Conservation (phyloP, 1,140 invertebrate genomes). For the Pseudomyrmex pallidus region DNA sequence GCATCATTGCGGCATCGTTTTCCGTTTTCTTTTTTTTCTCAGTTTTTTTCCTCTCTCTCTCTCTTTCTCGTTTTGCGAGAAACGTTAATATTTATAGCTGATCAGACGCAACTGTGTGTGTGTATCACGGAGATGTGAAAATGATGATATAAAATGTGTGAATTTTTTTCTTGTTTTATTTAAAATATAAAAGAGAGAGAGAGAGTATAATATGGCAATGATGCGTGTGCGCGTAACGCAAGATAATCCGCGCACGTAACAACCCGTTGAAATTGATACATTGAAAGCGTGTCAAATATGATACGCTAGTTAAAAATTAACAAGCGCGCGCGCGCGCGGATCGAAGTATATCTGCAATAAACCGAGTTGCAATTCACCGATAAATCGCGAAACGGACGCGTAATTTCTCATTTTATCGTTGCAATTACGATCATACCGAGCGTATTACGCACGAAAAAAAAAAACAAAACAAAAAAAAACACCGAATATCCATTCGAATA, state of each 20-base stretch:
- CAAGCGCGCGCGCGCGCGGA: neutral
- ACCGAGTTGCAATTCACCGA: neutral
- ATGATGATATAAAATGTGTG: too few species aligned
- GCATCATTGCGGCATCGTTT: constrained; percentile 27
- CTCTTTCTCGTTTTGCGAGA: too few species aligned
- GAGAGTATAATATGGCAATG: neutral
- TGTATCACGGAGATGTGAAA: too few species aligned
- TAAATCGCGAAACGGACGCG: constrained; percentile 57
- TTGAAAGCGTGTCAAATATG: neutral
- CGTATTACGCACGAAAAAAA: neutral
- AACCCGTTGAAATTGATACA: neutral
- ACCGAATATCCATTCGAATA: too few species aligned
- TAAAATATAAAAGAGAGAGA: neutral
- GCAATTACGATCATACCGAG: neutral
- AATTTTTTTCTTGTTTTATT: too few species aligned
- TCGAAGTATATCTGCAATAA: constrained; percentile 50
- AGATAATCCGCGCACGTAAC: neutral
- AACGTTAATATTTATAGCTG: too few species aligned
- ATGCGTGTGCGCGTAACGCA: neutral
- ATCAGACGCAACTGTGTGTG: too few species aligned
- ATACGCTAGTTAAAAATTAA: constrained; percentile 23
- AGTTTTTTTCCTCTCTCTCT: too few species aligned
- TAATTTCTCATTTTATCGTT: constrained; percentile 43
- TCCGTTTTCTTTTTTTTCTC: neutral
- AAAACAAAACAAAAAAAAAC: neutral